These are phyloP conservation scores for Diacarnus erythraeanus DNA, from an alignment of 37 sponge, comb jelly and placozoan genomes.

Conservation along the genomic window DNA sequence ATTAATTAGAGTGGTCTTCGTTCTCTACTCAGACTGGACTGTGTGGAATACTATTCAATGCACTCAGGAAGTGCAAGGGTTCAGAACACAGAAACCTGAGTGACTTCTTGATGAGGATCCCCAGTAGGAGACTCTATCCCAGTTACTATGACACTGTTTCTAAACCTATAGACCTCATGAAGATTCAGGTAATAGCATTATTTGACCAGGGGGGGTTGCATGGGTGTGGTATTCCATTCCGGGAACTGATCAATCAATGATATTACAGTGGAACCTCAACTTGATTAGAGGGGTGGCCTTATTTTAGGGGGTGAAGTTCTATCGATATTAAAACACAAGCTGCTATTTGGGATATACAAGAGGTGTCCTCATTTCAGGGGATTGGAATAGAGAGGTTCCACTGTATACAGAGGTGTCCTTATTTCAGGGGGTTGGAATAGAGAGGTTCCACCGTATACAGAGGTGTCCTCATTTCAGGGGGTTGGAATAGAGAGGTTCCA, in stretches of 20 bases:
- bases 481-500: too few species aligned
- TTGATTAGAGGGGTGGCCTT: neutral
- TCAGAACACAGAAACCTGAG: conserved; percentile 27
- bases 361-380: neutral
- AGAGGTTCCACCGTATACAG: too few species aligned
- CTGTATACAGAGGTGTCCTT: too few species aligned
- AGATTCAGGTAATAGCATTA: conserved; percentile 58
- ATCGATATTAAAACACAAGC: neutral
- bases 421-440: too few species aligned
- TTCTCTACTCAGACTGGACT: conserved; percentile 25
- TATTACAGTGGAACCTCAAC: too few species aligned
- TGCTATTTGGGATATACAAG: neutral
- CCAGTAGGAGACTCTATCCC: conserved; percentile 41
- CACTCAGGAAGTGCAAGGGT: conserved; percentile 42
- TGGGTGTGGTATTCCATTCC: too few species aligned
- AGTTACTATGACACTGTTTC: conserved; percentile 59
- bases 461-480: too few species aligned
- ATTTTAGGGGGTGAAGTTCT: too few species aligned
- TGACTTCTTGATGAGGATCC: conserved; percentile 41
- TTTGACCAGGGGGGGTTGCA: too few species aligned
- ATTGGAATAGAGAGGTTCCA: too few species aligned
- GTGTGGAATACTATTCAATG: conserved; percentile 41
- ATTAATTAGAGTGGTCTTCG: conserved; percentile 1
- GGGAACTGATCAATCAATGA: too few species aligned
- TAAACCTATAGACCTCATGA: conserved; percentile 63